Evolutionary conservation across 2,888 invertebrate genomes (phyloP), one percentile per base, ranked within the genome.

Genomic region (Tanytarsus gracilentus): DNA sequence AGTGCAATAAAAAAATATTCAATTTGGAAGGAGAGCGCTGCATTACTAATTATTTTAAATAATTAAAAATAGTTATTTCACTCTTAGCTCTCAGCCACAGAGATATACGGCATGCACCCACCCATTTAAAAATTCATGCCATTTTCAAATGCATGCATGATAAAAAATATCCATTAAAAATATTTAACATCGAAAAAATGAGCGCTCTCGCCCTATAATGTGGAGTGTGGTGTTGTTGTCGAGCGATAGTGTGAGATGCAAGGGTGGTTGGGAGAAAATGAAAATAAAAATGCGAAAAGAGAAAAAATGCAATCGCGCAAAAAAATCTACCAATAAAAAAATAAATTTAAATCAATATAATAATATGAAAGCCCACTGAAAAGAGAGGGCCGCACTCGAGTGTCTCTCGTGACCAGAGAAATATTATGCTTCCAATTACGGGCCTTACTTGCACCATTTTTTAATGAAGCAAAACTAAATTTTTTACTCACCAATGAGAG

Each of bases 321-420:
- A 52, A 52, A 55, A 55, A 55, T 44, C 48, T 21, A 44, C 58
- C 44, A 58, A 48, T 48, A 58, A 58, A 58, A 58, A 58, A 58
- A 58, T 48, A 58, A 58, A 58, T 58, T 58, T 48, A 48, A 58
- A 58, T 58, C 58, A 58, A 58, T 58, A 58, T 48, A 58, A 58
- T 58, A 58, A 58, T 58, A 58, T 55, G 21, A 25, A 55, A 55
- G 26, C 55, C 55, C 40, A 55, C 33, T 39, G 26, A 18, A 16
- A 49, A 5, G 39, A 44, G 23, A 23, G 44, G 23, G 44, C 21
- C 44, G 44, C 21, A 44, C 18, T 44, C 18, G 21, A 23, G 1
- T 36, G 36, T 16, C 14, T 14, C 16, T 16, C 18, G 23, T 23
- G 23, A 23, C 21, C 4, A 18, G 44, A 23, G 44, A 23, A 23